Evolutionary conservation across 2,113 vertebrate genomes (phyloP).

Genomic region (Procavia capensis): DNA sequence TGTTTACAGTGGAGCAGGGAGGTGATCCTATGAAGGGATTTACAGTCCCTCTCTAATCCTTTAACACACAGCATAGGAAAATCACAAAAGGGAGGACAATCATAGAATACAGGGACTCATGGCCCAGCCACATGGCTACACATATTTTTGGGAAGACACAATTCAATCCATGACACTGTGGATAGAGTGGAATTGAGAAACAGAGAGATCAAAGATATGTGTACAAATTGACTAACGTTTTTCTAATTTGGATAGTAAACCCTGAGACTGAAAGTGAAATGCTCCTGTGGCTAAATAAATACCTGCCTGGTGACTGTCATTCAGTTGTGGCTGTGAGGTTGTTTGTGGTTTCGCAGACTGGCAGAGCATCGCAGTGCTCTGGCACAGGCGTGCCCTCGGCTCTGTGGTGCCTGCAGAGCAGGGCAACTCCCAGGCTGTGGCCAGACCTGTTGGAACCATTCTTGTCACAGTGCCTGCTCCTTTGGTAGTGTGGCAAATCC

Average conservation of each 20-base stretch:
- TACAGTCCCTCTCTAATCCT: too few relatives aligned
- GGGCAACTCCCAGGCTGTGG: accelerated
- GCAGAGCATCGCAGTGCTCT: not conserved
- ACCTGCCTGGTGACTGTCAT: not conserved
- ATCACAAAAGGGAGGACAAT: too few relatives aligned
- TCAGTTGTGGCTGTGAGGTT: not conserved
- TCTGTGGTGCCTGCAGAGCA: accelerated
- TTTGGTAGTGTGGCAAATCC: not conserved
- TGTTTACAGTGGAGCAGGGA: too few relatives aligned
- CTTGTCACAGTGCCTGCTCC: not conserved
- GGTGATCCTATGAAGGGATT: too few relatives aligned
- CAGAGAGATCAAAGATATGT: not conserved
- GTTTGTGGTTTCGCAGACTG: not conserved
- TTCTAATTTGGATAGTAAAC: not conserved
- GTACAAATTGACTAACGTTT: not conserved
- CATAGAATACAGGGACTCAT: too few relatives aligned
- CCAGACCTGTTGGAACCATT: accelerated
- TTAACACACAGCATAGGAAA: too few relatives aligned
- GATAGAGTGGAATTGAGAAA: not conserved
- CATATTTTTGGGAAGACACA: too few relatives aligned
- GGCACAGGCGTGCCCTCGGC: not conserved
- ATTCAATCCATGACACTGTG: too few relatives aligned
- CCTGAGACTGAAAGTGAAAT: not conserved
- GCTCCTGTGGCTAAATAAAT: not conserved
- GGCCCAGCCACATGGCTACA: too few relatives aligned